A percentile compares a stretch with the other conserved stretches of the same genome.
Evolutionary conservation across 2,113 vertebrate species (phyloP).

Genomic region (Diadophis punctatus): DNA sequence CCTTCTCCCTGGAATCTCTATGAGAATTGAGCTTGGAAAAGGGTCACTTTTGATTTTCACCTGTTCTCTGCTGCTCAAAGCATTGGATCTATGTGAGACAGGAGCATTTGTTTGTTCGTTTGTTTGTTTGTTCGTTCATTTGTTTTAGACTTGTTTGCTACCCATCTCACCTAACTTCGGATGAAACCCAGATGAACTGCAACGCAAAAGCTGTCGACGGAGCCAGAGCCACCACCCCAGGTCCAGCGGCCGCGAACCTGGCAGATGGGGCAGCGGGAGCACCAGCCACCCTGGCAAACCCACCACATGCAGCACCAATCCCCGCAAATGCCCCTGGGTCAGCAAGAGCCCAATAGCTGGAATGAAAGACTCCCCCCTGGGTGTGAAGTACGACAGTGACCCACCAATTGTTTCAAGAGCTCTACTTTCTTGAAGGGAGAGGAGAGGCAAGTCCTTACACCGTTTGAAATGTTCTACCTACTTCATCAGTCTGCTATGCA

Average conservation of each 20-base stretch:
- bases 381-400: too few species aligned
- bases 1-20: background rate
- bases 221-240: too few species aligned
- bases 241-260: fast-evolving
- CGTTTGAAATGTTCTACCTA: background rate
- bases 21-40: background rate
- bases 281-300: too few species aligned
- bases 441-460: too few species aligned
- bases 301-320: too few species aligned
- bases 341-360: too few species aligned
- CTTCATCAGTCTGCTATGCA: background rate
- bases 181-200: background rate
- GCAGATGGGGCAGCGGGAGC: too few species aligned
- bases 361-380: too few species aligned
- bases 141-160: background rate
- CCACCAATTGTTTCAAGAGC: too few species aligned
- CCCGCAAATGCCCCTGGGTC: too few species aligned
- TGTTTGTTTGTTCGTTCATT: background rate
- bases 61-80: background rate
- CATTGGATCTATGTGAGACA: background rate
- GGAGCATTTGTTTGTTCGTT: background rate
- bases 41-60: background rate
- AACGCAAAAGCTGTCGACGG: too few species aligned
- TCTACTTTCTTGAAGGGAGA: too few species aligned
- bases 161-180: background rate